Evolutionary conservation across 1,140 invertebrate genomes (phyloP).

Genomic region (Matsumurasca onukii): DNA sequence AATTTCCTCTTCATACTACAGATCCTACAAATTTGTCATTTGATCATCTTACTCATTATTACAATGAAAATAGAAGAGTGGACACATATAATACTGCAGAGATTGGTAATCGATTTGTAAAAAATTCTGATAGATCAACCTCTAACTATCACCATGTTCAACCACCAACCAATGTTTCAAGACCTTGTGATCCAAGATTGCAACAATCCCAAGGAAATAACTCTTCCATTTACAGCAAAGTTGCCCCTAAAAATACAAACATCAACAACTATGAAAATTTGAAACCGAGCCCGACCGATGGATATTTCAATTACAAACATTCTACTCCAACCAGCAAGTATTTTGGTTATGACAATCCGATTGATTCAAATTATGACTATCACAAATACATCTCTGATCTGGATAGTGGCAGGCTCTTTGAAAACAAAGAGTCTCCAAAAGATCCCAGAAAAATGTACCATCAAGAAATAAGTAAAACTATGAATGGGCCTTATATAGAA

Average conservation of each 20-base stretch:
- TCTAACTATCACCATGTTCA: not conserved
- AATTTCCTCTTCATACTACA: constrained; percentile 8
- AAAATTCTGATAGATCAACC: constrained; percentile 5
- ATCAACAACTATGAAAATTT: constrained; percentile 15
- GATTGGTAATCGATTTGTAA: constrained; percentile 18
- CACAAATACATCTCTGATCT: constrained; percentile 6
- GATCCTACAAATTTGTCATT: constrained; percentile 5
- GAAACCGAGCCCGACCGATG: not conserved
- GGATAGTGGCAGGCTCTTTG: not conserved
- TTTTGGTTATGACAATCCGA: constrained; percentile 4
- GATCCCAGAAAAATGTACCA: constrained; percentile 11
- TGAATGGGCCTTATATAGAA: not conserved
- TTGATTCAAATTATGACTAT: constrained; percentile 27
- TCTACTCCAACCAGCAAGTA: constrained; percentile 7
- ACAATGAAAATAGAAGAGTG: constrained; percentile 5
- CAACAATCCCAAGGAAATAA: constrained; percentile 18
- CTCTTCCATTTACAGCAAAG: constrained; percentile 11
- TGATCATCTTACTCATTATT: constrained; percentile 17
- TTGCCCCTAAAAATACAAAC: constrained; percentile 4
- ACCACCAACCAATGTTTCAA: not conserved
- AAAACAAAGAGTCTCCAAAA: constrained; percentile 10
- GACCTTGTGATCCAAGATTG: constrained; percentile 23
- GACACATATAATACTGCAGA: constrained; percentile 4
- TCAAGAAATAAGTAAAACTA: constrained; percentile 7
- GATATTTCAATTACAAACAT: constrained; percentile 22